phyloP scores from a whole-genome alignment of 2,113 vertebrate genomes.

The mouse (Mus musculus) region GRCm39 chr10:120835001-120835500 shows the following conservation, averaged over 20 bases:
- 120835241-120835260: constrained; percentile 11
- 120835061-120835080: background rate
- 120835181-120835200: background rate
- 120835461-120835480: background rate
- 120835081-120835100: background rate
- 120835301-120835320: background rate
- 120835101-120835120: background rate
- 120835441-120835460: background rate
- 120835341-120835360: accelerated
- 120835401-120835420: background rate
- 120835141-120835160: background rate
- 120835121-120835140: background rate
- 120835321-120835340: background rate
- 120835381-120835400: background rate
- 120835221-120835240: background rate
- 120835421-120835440: background rate
- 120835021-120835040: background rate
- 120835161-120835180: background rate
- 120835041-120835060: background rate
- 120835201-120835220: background rate
- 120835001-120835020: too few relatives aligned
- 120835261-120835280: background rate
- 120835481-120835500: background rate
- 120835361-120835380: background rate
- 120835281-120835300: constrained; percentile 6